A percentile compares a stretch with the other conserved stretches of the same genome.
Conservation (phyloP, 2,113 vertebrate species). For the Cettia cetti region DNA sequence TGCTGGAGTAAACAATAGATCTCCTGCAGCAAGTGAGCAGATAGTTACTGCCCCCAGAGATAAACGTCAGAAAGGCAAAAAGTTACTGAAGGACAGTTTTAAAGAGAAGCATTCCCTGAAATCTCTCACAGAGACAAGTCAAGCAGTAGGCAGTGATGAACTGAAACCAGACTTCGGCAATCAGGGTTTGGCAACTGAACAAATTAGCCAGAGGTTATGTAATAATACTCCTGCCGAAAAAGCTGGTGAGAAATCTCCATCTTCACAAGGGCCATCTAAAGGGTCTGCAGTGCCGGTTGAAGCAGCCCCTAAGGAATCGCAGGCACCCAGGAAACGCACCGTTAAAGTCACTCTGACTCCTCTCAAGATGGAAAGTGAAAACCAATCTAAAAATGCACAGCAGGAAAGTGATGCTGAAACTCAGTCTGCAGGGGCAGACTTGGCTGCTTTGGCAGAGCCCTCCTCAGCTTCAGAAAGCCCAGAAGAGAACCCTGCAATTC, state of each 20-base stretch:
- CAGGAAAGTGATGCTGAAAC: slow-evolving; percentile 49
- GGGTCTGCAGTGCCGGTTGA: slow-evolving; percentile 64
- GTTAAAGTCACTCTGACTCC: slow-evolving; percentile 79
- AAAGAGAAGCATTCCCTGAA: slow-evolving; percentile 74
- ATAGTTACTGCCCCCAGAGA: slow-evolving; percentile 60
- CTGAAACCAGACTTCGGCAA: slow-evolving; percentile 58
- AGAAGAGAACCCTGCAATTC: slow-evolving; percentile 13
- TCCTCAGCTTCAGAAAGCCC: slow-evolving; percentile 31
- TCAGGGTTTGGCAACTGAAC: slow-evolving; percentile 72
- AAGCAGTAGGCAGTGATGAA: slow-evolving; percentile 33
- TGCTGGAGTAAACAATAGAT: slow-evolving; percentile 34
- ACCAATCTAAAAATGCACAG: slow-evolving; percentile 52
- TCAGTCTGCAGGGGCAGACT: slow-evolving; percentile 36
- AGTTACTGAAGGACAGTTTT: slow-evolving; percentile 59
- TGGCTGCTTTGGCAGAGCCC: slow-evolving; percentile 16
- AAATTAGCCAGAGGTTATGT: slow-evolving; percentile 68
- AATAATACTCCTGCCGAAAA: slow-evolving; percentile 68
- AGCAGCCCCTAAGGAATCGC: slow-evolving; percentile 70
- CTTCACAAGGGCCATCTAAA: slow-evolving; percentile 63
- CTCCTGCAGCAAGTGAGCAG: slow-evolving; percentile 58
- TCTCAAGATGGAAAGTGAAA: slow-evolving; percentile 82
- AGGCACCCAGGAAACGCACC: slow-evolving; percentile 73
- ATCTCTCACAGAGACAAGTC: slow-evolving; percentile 48
- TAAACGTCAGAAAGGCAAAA: slow-evolving; percentile 73
- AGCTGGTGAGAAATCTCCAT: slow-evolving; percentile 62